These are phyloP conservation scores for Galagoides demidoff DNA, from an alignment of 2,797 vertebrate genomes.

Conservation along the genomic window DNA sequence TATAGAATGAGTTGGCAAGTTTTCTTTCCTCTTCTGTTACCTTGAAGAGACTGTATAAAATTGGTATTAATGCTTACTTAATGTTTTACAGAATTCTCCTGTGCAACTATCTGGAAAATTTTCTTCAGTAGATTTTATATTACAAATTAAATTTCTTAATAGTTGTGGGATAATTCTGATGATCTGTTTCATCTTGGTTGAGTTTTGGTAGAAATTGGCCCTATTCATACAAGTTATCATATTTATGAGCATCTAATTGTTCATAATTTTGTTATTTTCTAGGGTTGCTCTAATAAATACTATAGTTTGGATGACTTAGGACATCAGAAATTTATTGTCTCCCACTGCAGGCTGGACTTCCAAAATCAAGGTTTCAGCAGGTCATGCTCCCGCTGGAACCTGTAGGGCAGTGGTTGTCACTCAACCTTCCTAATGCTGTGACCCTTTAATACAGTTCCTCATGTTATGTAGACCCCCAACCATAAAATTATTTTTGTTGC, in stretches of 20 bases:
- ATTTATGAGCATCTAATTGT: slow-evolving; percentile 18
- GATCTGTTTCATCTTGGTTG: not conserved
- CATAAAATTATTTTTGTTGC: too few species aligned
- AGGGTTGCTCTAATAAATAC: not conserved
- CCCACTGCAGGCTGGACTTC: not conserved
- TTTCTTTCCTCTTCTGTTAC: not conserved
- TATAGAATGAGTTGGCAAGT: not conserved
- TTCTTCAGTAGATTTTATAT: not conserved
- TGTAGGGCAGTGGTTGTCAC: not conserved
- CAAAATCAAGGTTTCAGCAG: not conserved
- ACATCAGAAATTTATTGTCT: not conserved
- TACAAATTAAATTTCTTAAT: slow-evolving; percentile 1
- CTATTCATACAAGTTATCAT: slow-evolving; percentile 1
- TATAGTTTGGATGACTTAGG: not conserved
- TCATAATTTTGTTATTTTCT: slow-evolving; percentile 7
- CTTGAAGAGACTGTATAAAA: slow-evolving; percentile 9
- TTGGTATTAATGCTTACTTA: not conserved
- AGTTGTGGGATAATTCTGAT: not conserved
- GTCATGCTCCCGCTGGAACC: not conserved
- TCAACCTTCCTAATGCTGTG: too few species aligned
- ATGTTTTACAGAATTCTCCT: not conserved
- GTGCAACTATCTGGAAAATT: not conserved
- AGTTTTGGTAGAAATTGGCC: not conserved
- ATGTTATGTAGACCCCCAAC: too few species aligned
- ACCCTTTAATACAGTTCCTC: too few species aligned